Percentiles rank a stretch among this genome's conserved stretches.
Evolutionary conservation across 1,140 invertebrate genomes (phyloP).

Genomic region (Chironomus tepperi): DNA sequence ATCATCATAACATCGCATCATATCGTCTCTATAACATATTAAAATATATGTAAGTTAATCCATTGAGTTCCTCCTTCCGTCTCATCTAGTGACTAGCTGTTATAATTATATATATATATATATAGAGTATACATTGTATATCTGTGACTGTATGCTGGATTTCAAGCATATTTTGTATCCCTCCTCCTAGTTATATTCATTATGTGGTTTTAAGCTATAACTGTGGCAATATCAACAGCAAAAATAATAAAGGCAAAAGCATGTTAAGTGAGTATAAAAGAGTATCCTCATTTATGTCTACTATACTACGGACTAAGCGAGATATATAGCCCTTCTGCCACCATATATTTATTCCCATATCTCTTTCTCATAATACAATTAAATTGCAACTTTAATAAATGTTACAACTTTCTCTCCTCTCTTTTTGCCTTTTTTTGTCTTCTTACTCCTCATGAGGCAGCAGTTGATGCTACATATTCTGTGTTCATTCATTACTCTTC

Average conservation of each 20-base stretch:
- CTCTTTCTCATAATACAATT: conserved; percentile 8
- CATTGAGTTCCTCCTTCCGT: not conserved
- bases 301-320: not conserved
- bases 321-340: not conserved
- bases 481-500: not conserved
- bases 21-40: not conserved
- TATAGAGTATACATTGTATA: not conserved
- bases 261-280: conserved; percentile 11
- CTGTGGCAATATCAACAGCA: not conserved
- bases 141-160: not conserved
- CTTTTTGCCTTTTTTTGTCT: too few species aligned
- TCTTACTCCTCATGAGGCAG: too few species aligned
- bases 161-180: too few species aligned
- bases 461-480: too few species aligned
- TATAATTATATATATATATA: not conserved
- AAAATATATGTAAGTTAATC: not conserved
- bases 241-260: not conserved
- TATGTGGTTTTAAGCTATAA: not conserved
- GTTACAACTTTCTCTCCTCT: not conserved
- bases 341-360: not conserved
- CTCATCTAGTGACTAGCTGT: not conserved
- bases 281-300: conserved; percentile 1
- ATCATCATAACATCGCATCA: not conserved
- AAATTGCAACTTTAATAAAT: conserved; percentile 10
- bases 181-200: not conserved